phyloP scores from a whole-genome alignment of 2,888 invertebrate genomes.

The Athripsodes cinereus region DNA sequence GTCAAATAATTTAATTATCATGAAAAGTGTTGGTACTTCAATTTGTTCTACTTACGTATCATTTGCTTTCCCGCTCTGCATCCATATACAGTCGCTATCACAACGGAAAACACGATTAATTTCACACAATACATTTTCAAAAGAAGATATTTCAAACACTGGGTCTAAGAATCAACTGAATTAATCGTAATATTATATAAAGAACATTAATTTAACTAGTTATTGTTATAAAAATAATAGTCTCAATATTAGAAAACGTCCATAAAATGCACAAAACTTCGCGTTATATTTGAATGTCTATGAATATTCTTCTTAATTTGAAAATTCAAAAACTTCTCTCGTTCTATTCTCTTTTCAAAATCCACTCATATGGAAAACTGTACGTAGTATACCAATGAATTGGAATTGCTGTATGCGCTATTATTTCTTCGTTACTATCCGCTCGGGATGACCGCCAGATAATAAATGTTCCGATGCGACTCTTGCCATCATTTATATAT shows the following conservation, averaged over 20 bases:
- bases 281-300: conserved; percentile 18
- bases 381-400: conserved; percentile 21
- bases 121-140: conserved; percentile 21
- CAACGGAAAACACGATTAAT: conserved; percentile 44
- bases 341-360: background rate
- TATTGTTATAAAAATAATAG: background rate
- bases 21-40: too few relatives aligned
- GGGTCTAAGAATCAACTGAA: conserved; percentile 8
- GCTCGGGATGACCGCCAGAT: conserved; percentile 23
- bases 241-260: conserved; percentile 12
- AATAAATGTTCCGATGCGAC: conserved; percentile 16
- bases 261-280: conserved; percentile 9
- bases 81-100: conserved; percentile 41
- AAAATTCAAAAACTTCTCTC: background rate
- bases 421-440: conserved; percentile 16
- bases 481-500: background rate
- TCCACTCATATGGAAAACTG: conserved; percentile 24
- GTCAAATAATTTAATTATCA: too few relatives aligned
- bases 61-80: conserved; percentile 46
- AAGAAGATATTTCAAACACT: background rate
- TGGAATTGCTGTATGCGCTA: conserved; percentile 8
- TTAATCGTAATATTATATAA: conserved; percentile 11
- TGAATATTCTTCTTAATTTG: background rate
- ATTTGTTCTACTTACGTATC: conserved; percentile 44
- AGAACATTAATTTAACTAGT: background rate